Evolutionary conservation across 2,888 invertebrate species (phyloP).

Genomic region (Drosophila dives): DNA sequence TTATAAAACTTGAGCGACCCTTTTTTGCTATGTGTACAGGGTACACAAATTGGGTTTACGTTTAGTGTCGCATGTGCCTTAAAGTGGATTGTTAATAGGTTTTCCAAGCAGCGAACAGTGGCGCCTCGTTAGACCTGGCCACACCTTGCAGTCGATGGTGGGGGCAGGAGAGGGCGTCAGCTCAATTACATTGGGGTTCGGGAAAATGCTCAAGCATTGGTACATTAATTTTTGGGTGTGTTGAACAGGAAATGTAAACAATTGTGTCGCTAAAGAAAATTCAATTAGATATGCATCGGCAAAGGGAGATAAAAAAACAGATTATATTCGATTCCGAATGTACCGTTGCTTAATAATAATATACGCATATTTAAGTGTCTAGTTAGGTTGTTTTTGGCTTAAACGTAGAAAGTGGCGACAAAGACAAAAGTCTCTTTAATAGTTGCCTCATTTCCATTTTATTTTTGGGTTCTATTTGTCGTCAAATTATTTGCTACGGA

Average conservation of each 20-base stretch:
- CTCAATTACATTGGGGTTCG: constrained; percentile 40
- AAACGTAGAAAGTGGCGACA: not conserved
- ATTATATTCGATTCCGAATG: constrained; percentile 7
- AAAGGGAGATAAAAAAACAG: constrained; percentile 28
- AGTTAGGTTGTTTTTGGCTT: not conserved
- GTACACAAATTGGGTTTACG: constrained; percentile 16
- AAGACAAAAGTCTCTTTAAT: not conserved
- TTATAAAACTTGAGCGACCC: not conserved
- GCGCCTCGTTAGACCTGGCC: constrained; percentile 45
- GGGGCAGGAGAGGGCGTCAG: not conserved
- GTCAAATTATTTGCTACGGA: constrained; percentile 72
- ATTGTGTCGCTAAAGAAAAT: constrained; percentile 59
- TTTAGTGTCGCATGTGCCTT: constrained; percentile 41
- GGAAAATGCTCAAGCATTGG: constrained; percentile 33
- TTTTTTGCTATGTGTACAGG: not conserved
- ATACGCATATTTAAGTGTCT: not conserved
- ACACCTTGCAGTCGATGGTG: constrained; percentile 43
- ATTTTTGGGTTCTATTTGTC: constrained; percentile 55
- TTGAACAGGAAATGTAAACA: constrained; percentile 63
- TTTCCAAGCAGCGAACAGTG: constrained; percentile 22
- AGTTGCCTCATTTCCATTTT: constrained; percentile 1
- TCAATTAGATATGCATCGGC: constrained; percentile 53
- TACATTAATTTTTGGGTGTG: constrained; percentile 30
- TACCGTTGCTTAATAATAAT: constrained; percentile 1
- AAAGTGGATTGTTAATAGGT: constrained; percentile 51